Base-by-base conservation (phyloP, 2,888 invertebrate species). In the Tetragnatha montana region DNA sequence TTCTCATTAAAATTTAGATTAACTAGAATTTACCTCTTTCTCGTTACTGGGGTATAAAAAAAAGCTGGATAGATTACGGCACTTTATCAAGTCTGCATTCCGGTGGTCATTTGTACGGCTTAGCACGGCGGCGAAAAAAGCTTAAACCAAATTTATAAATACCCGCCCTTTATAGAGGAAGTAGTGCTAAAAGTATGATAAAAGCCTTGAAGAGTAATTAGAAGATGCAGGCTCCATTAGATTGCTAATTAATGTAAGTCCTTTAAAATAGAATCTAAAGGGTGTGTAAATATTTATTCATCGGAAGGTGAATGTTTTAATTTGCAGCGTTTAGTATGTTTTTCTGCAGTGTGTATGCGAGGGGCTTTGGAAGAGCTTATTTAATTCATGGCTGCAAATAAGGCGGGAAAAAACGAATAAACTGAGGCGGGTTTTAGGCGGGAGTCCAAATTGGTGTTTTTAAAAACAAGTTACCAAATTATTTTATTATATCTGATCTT, bases 1-100 rank as follows among this genome's bases (percentile, higher is more conserved):
- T 81, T 81, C 81, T 81, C 81, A 81, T 81, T 81, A 81, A 71
- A 81, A 81, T 81, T 81, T 71, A 81, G 81, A 81, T 81, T 70
- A 81, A 71, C 50, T 73, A 71, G 81, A 81, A 81, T 49, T 81
- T 50, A 81, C 50, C 71, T 14, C 50, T 71, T 81, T 81, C 47
- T 50, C 50, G 22, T 71, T 22, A 12, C 17, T 7, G 71, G 19
- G 14, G 6, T 1, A 50, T 71, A 70, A 81, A 81, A 81, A 81
- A 60, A 60, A 0, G 60, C 60, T 35, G 35, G 60, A 60, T 60
- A 60, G 60, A 60, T 60, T 60, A 17, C 60, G 10, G 14, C 60
- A 75, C 6, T 47, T 22, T 75, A 75, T 35, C 47, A 75, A 49
- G 35, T 35, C 22, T 75, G 47, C 35, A 75, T 75, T 8, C 75